These are phyloP conservation scores for Lepidurus couesii DNA, from an alignment of 1,140 invertebrate species.

Conservation along the genomic window DNA sequence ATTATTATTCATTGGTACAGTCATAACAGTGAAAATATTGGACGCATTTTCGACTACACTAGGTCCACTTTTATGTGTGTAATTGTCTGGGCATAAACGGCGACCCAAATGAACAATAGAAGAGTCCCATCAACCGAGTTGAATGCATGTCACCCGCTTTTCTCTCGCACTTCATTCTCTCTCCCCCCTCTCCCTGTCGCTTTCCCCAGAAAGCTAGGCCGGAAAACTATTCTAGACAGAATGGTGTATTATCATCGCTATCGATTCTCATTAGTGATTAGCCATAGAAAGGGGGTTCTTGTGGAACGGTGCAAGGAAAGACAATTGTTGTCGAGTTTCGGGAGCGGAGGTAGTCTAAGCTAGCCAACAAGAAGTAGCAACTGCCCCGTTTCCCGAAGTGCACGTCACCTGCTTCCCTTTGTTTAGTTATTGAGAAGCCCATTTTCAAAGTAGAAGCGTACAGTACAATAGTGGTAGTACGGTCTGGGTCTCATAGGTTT, in stretches of 20 bases:
- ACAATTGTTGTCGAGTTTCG: background rate
- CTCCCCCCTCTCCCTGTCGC: background rate
- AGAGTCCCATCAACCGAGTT: background rate
- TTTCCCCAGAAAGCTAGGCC: background rate
- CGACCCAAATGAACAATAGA: background rate
- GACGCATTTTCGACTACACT: too few relatives aligned
- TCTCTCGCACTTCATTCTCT: background rate
- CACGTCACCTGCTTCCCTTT: conserved; percentile 9
- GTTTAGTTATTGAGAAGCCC: background rate
- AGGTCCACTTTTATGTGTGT: too few relatives aligned
- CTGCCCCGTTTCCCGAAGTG: background rate
- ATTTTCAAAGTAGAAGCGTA: background rate
- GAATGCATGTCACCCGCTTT: conserved; percentile 8
- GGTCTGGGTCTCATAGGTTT: background rate
- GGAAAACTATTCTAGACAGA: conserved; percentile 6
- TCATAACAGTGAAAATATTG: too few relatives aligned
- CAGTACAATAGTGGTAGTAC: background rate
- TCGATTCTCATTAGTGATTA: conserved; percentile 11
- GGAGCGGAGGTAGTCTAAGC: background rate
- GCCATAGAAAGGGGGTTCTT: background rate
- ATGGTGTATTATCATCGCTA: conserved; percentile 15
- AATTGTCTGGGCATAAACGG: background rate
- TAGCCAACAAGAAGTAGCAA: conserved; percentile 2
- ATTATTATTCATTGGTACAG: too few relatives aligned
- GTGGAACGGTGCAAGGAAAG: background rate